Evolutionary conservation across 2,113 vertebrate genomes (phyloP).

Genomic region (Gallinago media): DNA sequence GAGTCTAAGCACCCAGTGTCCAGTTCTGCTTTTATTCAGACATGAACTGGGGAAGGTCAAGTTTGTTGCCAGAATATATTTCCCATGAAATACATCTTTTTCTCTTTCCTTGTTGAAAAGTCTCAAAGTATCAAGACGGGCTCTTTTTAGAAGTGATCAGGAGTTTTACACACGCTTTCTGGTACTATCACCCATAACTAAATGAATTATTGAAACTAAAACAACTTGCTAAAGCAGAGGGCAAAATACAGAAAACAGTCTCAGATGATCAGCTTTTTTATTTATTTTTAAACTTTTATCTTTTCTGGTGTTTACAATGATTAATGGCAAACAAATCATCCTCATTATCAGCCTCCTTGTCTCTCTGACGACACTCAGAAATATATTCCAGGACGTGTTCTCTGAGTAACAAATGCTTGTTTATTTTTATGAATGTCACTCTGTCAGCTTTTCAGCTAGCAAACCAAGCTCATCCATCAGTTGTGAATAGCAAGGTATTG

Average conservation of each 20-base stretch:
- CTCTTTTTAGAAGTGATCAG: neutral
- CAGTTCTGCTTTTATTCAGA: neutral
- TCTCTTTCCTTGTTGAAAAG: neutral
- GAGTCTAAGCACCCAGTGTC: rapidly evolving
- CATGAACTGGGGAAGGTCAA: neutral
- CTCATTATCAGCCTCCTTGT: constrained; percentile 16
- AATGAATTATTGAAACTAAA: neutral
- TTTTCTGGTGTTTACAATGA: neutral
- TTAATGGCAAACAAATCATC: neutral
- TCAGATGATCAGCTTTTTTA: neutral
- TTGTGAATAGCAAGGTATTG: neutral
- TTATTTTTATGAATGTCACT: constrained; percentile 19
- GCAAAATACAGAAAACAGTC: neutral
- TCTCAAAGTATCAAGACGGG: neutral
- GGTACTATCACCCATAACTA: neutral
- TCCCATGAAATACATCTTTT: neutral
- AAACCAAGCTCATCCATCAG: neutral
- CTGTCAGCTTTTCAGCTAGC: neutral
- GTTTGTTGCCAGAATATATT: neutral
- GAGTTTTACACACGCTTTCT: neutral
- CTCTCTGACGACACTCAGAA: neutral
- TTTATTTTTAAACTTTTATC: constrained; percentile 2
- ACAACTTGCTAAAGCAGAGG: neutral
- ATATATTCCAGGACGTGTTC: neutral
- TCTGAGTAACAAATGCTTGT: neutral